Base-by-base conservation (phyloP, 2,113 vertebrate species). In the Lampris megalopsis region DNA sequence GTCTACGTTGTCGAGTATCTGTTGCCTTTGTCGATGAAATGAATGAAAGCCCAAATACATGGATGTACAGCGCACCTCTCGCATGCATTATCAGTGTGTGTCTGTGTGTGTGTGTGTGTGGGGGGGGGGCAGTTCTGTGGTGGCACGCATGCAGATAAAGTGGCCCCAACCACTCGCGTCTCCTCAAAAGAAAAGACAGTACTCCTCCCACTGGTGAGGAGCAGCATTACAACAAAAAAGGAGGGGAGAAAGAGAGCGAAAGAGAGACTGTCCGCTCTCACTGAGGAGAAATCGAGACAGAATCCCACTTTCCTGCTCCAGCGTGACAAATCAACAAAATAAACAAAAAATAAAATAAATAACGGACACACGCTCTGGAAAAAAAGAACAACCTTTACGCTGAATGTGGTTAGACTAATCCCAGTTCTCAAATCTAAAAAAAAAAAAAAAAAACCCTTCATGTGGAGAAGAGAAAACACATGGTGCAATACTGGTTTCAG, bases 161-260 rank as follows among this genome's bases (percentile, higher is more conserved):
- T 67, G 6, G 68, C 56, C 68, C 65, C 65, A 85, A 83, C 45
- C 40, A 69, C 7, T 4, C 45, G 62, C 10, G 8, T 10, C 9
- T n/a, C 49, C 73, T 82, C 41, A 62, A 69, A 81, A 70, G 77
- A 74, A 82, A 89, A 92, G 81, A 65, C 78, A 81, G 66, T 93
- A 88, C 91, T 85, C 91, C 92, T 83, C 93, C 92, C 72, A 73
- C 85, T 93, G 93, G 82, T 2, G 0, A 49, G 50, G 70, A 9
- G 24, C 56, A 47, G 84, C 59, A 88, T 37, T 88, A 77, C 88
- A 89, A 3, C 47, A 37, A 37, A 8, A 6, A 68, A 4, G 40
- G 58, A 24, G n/a, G 62, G 4, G 9, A 60, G 47, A 7, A 40
- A 62, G 56, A 61, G 65, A 52, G 4, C 52, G 60, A 45, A 43